A percentile compares a stretch with the other conserved stretches of the same genome.
Conservation (phyloP, 2,888 invertebrate genomes). For the Cerceris ruficornis region DNA sequence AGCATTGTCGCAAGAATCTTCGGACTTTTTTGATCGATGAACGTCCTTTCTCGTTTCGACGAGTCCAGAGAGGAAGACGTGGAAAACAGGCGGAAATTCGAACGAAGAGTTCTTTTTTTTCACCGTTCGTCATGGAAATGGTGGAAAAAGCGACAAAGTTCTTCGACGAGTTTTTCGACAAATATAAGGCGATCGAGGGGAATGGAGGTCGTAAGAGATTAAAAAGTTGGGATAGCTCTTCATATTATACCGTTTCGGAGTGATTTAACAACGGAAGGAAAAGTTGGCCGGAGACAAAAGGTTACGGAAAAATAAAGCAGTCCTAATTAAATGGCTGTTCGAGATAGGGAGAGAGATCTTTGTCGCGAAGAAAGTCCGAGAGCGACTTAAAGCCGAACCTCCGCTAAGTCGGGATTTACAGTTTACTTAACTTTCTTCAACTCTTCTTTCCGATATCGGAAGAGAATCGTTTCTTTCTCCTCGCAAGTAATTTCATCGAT, state of each 20-base stretch:
- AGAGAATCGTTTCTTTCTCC: slow-evolving; percentile 11
- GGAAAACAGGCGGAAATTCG: too few species aligned
- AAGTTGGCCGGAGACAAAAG: slow-evolving; percentile 71
- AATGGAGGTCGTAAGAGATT: slow-evolving; percentile 66
- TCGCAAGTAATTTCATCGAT: slow-evolving; percentile 3
- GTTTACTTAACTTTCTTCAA: slow-evolving; percentile 39
- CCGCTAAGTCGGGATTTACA: slow-evolving; percentile 47
- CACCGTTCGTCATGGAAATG: not conserved
- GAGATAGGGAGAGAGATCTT: slow-evolving; percentile 60
- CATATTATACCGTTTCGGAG: slow-evolving; percentile 58
- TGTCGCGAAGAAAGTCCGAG: slow-evolving; percentile 57
- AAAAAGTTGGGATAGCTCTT: slow-evolving; percentile 68
- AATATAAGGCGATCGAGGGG: slow-evolving; percentile 19
- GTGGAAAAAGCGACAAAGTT: not conserved
- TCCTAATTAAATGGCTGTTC: slow-evolving; percentile 76
- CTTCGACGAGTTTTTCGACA: not conserved
- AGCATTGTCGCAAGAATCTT: not conserved
- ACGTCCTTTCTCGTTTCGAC: not conserved
- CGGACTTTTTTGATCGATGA: slow-evolving; percentile 6
- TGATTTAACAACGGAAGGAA: slow-evolving; percentile 55
- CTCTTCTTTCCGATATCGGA: slow-evolving; percentile 11
- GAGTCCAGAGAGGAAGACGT: not conserved
- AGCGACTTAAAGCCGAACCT: slow-evolving; percentile 68
- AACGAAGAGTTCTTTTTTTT: not conserved
- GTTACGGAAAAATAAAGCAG: slow-evolving; percentile 70